Evolutionary conservation across 2,888 invertebrate genomes (phyloP).

Genomic region (Metalampra italica): DNA sequence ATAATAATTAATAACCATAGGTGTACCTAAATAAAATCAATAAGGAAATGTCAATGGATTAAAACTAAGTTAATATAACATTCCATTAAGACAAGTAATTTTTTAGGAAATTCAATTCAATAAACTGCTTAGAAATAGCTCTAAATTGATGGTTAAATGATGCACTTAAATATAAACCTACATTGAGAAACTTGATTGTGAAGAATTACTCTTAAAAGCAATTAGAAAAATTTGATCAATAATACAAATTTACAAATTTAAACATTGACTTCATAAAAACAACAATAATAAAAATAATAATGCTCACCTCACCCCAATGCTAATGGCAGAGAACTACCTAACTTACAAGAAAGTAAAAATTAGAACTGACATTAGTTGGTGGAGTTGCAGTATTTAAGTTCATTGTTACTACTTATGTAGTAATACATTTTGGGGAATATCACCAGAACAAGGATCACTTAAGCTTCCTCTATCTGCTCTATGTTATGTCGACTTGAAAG

Average conservation of each 20-base stretch:
- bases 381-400: slow-evolving; percentile 14
- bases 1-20: slow-evolving; percentile 42
- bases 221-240: slow-evolving; percentile 38
- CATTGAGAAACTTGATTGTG: slow-evolving; percentile 43
- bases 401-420: slow-evolving; percentile 15
- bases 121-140: slow-evolving; percentile 33
- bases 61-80: slow-evolving; percentile 52
- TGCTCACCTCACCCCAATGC: slow-evolving; percentile 53
- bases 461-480: slow-evolving; percentile 33
- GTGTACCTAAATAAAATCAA: slow-evolving; percentile 48
- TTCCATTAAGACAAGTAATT: slow-evolving; percentile 46
- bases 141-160: slow-evolving; percentile 44
- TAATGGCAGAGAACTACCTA: slow-evolving; percentile 43
- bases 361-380: slow-evolving; percentile 36
- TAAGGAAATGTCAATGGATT: slow-evolving; percentile 64
- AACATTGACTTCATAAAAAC: slow-evolving; percentile 41
- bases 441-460: slow-evolving; percentile 54
- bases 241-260: slow-evolving; percentile 34
- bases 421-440: slow-evolving; percentile 41
- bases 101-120: slow-evolving; percentile 40
- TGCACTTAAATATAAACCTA: slow-evolving; percentile 39
- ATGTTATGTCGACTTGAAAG: slow-evolving; percentile 54
- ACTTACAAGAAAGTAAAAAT: slow-evolving; percentile 38
- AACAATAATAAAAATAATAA: slow-evolving; percentile 52
- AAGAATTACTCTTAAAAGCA: slow-evolving; percentile 43